Evolutionary conservation across 2,113 vertebrate species (phyloP).

Genomic region (Dendropsophus ebraccatus): DNA sequence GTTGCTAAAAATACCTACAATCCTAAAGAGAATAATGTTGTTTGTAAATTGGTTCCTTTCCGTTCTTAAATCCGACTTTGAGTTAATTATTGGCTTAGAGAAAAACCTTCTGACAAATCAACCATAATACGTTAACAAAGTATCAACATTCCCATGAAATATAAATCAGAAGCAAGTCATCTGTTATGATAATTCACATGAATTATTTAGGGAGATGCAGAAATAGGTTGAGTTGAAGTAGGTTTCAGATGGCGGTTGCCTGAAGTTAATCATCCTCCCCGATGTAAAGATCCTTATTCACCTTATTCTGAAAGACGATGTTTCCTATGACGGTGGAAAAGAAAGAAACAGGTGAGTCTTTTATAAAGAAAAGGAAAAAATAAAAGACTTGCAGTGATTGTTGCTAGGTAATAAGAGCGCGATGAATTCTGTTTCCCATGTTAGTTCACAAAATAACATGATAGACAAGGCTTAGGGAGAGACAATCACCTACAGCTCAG

Average conservation of each 20-base stretch:
- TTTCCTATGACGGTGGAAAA: neutral
- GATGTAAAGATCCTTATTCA: neutral
- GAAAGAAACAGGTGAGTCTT: conserved; percentile 4
- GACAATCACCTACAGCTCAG: neutral
- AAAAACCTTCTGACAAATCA: neutral
- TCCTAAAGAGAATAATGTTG: neutral
- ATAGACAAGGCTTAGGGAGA: neutral
- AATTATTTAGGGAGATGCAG: conserved; percentile 1
- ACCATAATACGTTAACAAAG: conserved; percentile 4
- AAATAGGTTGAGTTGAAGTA: neutral
- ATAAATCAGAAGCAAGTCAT: neutral
- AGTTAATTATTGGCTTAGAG: neutral
- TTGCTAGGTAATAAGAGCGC: neutral
- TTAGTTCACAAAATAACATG: conserved; percentile 17
- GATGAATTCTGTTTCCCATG: neutral
- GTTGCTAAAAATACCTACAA: neutral
- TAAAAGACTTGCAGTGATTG: neutral
- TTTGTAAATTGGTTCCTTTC: neutral
- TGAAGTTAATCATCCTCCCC: neutral
- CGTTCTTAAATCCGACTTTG: neutral
- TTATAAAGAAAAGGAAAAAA: neutral
- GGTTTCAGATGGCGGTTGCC: neutral
- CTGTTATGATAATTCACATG: neutral
- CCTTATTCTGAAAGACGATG: neutral
- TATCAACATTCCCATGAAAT: neutral